These are phyloP conservation scores for Brenthis ino DNA, from an alignment of 2,888 invertebrate genomes.

Conservation along the genomic window DNA sequence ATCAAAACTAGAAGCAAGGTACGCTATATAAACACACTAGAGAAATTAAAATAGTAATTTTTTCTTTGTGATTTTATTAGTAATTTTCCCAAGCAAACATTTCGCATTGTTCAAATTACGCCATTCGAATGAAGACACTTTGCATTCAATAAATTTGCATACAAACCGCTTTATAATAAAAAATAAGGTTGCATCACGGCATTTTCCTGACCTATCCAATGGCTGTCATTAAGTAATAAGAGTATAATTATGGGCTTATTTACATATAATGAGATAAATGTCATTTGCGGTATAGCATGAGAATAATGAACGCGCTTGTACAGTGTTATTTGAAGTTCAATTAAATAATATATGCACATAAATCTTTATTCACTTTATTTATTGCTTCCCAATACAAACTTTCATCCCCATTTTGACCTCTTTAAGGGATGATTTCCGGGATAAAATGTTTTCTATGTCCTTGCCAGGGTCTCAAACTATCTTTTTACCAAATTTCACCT, in stretches of 20 bases:
- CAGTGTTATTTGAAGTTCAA: not conserved
- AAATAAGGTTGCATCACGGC: conserved; percentile 20
- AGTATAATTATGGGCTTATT: conserved; percentile 50
- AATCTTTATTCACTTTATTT: no score
- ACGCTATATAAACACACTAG: no score
- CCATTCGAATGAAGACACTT: not conserved
- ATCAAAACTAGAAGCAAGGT: no score
- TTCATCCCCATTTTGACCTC: no score
- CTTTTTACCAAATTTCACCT: no score
- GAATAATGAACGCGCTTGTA: not conserved
- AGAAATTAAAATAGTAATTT: no score
- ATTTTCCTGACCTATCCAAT: conserved; percentile 34
- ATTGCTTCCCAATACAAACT: no score
- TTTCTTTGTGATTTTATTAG: no score
- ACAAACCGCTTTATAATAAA: conserved; percentile 11
- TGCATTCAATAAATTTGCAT: conserved; percentile 10
- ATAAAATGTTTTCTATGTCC: no score
- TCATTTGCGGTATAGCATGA: conserved; percentile 28
- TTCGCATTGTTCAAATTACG: not conserved
- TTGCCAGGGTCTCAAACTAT: no score
- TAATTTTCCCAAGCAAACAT: not conserved
- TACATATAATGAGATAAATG: conserved; percentile 62
- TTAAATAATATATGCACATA: not conserved
- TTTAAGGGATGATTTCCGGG: no score
- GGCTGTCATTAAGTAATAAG: conserved; percentile 47